These are phyloP conservation scores for Periplaneta americana DNA, from an alignment of 1,140 invertebrate species.

Conservation along the genomic window DNA sequence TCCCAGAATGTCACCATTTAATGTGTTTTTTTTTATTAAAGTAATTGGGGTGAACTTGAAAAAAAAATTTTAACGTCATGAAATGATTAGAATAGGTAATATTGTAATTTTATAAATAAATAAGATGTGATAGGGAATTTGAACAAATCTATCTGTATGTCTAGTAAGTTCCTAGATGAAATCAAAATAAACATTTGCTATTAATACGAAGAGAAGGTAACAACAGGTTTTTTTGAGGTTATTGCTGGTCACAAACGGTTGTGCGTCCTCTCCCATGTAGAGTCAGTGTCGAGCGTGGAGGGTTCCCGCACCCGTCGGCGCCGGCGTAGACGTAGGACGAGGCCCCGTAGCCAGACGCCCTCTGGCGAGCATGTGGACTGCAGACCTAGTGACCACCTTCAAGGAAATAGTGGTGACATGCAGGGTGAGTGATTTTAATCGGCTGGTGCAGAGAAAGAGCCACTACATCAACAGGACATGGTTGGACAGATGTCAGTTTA, in stretches of 20 bases:
- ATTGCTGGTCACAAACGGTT: conserved; percentile 43
- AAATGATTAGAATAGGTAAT: neutral
- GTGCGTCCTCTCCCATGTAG: conserved; percentile 37
- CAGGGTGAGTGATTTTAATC: neutral
- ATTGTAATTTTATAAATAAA: neutral
- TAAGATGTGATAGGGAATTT: neutral
- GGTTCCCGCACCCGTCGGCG: conserved; percentile 31
- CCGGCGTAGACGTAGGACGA: conserved; percentile 36
- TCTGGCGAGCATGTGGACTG: conserved; percentile 33
- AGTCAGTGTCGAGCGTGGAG: conserved; percentile 53
- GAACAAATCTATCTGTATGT: neutral
- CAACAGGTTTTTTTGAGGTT: neutral
- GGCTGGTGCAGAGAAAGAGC: neutral
- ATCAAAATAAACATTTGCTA: neutral
- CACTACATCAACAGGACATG: neutral
- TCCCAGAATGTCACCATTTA: neutral
- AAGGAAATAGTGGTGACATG: neutral
- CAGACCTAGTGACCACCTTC: neutral
- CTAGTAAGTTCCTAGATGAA: neutral
- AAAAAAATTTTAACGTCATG: neutral
- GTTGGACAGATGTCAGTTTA: neutral
- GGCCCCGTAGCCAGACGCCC: conserved; percentile 40
- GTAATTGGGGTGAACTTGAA: neutral
- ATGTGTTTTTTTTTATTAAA: neutral
- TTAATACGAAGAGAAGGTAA: neutral